These are phyloP conservation scores for Poeciliopsis gracilis DNA, from an alignment of 2,797 vertebrate genomes.

Conservation along the genomic window DNA sequence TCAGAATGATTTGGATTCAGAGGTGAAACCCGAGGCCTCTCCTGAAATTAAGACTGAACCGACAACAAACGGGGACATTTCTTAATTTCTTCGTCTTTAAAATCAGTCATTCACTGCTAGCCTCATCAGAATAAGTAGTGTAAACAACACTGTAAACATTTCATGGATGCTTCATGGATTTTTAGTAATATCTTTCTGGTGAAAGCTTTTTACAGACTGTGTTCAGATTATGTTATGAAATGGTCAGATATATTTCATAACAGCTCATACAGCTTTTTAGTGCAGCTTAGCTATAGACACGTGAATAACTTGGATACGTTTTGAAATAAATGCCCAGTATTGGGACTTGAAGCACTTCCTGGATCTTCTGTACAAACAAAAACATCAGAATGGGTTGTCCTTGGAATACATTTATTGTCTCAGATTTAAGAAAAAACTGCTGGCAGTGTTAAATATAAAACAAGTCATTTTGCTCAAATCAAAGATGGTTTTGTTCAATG, in stretches of 20 bases:
- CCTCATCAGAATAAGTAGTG: background rate
- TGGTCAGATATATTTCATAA: background rate
- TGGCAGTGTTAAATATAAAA: slow-evolving; percentile 74
- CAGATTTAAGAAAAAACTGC: slow-evolving; percentile 55
- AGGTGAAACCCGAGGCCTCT: slow-evolving; percentile 3
- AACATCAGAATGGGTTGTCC: slow-evolving; percentile 12
- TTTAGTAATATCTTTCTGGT: background rate
- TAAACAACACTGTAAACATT: background rate
- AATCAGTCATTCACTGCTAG: background rate
- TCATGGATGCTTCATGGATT: background rate
- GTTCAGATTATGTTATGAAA: background rate
- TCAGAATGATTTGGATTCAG: slow-evolving; percentile 1
- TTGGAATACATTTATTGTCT: slow-evolving; percentile 73
- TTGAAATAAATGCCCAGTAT: slow-evolving; percentile 33
- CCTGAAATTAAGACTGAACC: slow-evolving; percentile 16
- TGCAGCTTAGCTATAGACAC: background rate
- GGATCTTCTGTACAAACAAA: slow-evolving; percentile 13
- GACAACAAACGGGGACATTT: slow-evolving; percentile 16
- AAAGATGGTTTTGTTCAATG: slow-evolving; percentile 31
- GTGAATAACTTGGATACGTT: slow-evolving; percentile 3
- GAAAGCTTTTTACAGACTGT: background rate
- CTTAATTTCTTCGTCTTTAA: background rate
- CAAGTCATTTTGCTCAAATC: slow-evolving; percentile 40
- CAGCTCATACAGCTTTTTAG: background rate
- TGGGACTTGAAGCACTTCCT: background rate